phyloP scores from a whole-genome alignment of 1,140 invertebrate genomes.

The Camponotus vicinus region DNA sequence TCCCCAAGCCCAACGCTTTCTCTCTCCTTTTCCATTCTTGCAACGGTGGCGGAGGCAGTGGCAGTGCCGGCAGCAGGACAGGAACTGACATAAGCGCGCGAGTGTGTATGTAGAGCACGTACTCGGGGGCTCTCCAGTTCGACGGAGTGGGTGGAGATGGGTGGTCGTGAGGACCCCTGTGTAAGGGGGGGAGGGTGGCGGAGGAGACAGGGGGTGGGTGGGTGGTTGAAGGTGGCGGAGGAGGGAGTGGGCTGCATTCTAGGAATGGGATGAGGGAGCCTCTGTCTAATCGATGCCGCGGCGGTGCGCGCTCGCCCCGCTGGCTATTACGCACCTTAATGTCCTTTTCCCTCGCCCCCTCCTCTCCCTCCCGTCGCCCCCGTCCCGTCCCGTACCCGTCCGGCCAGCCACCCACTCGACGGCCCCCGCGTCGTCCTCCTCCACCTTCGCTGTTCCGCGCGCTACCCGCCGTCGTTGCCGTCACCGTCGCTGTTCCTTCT shows the following conservation, averaged over 20 bases:
- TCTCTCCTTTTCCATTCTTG: slow-evolving; percentile 37
- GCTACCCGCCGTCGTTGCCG: slow-evolving; percentile 68
- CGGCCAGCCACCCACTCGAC: slow-evolving; percentile 68
- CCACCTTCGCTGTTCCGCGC: slow-evolving; percentile 69
- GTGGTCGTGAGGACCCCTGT: slow-evolving; percentile 78
- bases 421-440: slow-evolving; percentile 72
- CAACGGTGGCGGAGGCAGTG: slow-evolving; percentile 63
- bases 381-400: slow-evolving; percentile 50
- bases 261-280: slow-evolving; percentile 81
- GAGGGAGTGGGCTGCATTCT: slow-evolving; percentile 77
- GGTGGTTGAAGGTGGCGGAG: slow-evolving; percentile 63
- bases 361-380: slow-evolving; percentile 44
- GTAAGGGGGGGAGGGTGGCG: slow-evolving; percentile 67
- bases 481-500: slow-evolving; percentile 64
- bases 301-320: slow-evolving; percentile 85
- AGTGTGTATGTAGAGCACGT: slow-evolving; percentile 86
- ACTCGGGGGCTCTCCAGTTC: slow-evolving; percentile 81
- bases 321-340: slow-evolving; percentile 87
- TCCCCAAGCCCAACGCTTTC: slow-evolving; percentile 47
- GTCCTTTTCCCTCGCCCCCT: slow-evolving; percentile 80
- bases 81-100: slow-evolving; percentile 82
- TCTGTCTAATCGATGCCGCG: slow-evolving; percentile 86
- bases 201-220: slow-evolving; percentile 74
- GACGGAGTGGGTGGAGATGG: slow-evolving; percentile 78
- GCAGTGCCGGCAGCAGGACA: slow-evolving; percentile 75